Evolutionary conservation across 2,888 invertebrate genomes (phyloP).

Genomic region (Xestia c-nigrum): DNA sequence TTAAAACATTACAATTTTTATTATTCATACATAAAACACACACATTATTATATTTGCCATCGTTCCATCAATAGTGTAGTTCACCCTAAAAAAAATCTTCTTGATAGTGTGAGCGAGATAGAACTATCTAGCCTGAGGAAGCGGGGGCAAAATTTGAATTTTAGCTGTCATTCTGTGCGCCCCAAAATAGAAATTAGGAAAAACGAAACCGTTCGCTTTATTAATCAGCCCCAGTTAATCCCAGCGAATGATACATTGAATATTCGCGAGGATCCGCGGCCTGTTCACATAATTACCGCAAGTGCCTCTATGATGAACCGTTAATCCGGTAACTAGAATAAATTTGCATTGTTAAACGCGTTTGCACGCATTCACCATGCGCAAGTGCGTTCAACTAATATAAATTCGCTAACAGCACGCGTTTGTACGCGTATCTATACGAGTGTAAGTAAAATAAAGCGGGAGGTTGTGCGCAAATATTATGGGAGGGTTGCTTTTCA

Average conservation of each 20-base stretch:
- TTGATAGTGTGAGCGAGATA: too few species aligned
- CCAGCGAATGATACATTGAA: slow-evolving; percentile 67
- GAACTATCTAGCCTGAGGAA: too few species aligned
- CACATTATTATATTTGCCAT: too few species aligned
- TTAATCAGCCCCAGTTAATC: slow-evolving; percentile 55
- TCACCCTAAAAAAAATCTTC: too few species aligned
- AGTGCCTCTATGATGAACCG: slow-evolving; percentile 85
- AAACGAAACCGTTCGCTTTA: slow-evolving; percentile 36
- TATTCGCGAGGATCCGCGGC: slow-evolving; percentile 69
- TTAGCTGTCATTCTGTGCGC: too few species aligned
- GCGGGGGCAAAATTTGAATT: too few species aligned
- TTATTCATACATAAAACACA: too few species aligned
- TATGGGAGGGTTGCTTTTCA: slow-evolving; percentile 47
- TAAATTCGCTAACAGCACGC: slow-evolving; percentile 74
- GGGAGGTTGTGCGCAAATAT: slow-evolving; percentile 42
- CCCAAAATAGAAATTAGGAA: slow-evolving; percentile 14
- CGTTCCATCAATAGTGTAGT: too few species aligned
- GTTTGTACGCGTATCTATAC: slow-evolving; percentile 43
- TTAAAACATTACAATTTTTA: too few species aligned
- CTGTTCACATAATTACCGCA: slow-evolving; percentile 84
- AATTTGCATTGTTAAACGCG: slow-evolving; percentile 86
- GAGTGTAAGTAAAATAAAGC: slow-evolving; percentile 39
- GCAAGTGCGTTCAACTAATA: slow-evolving; percentile 77
- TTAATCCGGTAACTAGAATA: slow-evolving; percentile 86
- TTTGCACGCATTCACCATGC: slow-evolving; percentile 74